Percentiles rank a stretch among this genome's conserved stretches.
Conservation (phyloP, 2,113 vertebrate genomes). For the Cyanoramphus novaezelandiae region DNA sequence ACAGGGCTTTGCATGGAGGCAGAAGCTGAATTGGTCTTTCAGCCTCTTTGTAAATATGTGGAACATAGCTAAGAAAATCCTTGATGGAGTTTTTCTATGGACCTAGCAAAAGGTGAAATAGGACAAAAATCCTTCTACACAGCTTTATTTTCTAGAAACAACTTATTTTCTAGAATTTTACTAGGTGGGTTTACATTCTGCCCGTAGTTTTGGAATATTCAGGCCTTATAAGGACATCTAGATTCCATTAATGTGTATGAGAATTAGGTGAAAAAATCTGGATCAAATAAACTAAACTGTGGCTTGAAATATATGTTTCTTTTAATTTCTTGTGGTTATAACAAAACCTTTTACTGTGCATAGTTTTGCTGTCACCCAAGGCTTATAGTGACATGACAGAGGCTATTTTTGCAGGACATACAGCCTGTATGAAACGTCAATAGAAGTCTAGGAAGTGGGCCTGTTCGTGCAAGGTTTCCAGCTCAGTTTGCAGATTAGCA, state of each 20-base stretch:
- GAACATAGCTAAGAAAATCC: background rate
- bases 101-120: background rate
- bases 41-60: background rate
- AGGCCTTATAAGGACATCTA: background rate
- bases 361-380: background rate
- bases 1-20: background rate
- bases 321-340: background rate
- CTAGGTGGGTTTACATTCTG: background rate
- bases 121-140: background rate
- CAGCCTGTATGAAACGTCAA: background rate
- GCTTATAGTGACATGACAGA: background rate
- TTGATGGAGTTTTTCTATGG: background rate
- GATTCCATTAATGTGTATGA: background rate
- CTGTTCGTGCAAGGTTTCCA: background rate
- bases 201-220: background rate
- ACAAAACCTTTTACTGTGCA: background rate
- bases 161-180: background rate
- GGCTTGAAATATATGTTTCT: background rate
- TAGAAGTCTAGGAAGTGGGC: background rate
- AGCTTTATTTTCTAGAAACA: background rate
- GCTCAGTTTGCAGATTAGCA: background rate
- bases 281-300: background rate
- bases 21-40: background rate
- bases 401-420: background rate
- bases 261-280: background rate